Evolutionary conservation across 2,113 vertebrate genomes (phyloP).

Genomic region (Muntiacus reevesi): DNA sequence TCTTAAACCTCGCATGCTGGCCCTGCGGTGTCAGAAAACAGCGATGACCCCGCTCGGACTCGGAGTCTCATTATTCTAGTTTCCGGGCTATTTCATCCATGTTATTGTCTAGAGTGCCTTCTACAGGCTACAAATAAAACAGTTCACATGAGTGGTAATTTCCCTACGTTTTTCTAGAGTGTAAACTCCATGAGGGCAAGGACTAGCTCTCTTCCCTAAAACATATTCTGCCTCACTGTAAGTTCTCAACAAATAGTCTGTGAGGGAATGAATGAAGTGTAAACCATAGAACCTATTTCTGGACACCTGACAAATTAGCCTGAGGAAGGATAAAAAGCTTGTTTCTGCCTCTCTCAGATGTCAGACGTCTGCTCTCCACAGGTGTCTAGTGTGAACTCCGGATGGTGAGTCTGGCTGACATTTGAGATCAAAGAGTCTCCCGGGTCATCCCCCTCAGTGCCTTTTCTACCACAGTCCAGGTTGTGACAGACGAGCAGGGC

Average conservation of each 20-base stretch:
- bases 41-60: fast-evolving
- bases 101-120: not conserved
- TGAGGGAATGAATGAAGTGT: not conserved
- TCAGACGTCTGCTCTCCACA: not conserved
- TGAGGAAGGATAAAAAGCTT: not conserved
- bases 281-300: not conserved
- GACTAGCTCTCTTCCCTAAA: not conserved
- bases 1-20: constrained; percentile 93
- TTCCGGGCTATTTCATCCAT: not conserved
- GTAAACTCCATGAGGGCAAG: not conserved
- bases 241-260: not conserved
- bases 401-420: not conserved
- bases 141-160: not conserved
- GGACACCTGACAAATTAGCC: not conserved
- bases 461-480: not conserved
- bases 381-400: not conserved
- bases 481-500: not conserved
- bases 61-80: not conserved
- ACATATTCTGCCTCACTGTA: not conserved
- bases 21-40: constrained; percentile 82
- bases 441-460: not conserved
- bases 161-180: not conserved
- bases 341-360: not conserved
- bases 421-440: not conserved
- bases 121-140: not conserved